phyloP scores from a whole-genome alignment of 2,888 invertebrate genomes.

The Syrphus vitripennis region DNA sequence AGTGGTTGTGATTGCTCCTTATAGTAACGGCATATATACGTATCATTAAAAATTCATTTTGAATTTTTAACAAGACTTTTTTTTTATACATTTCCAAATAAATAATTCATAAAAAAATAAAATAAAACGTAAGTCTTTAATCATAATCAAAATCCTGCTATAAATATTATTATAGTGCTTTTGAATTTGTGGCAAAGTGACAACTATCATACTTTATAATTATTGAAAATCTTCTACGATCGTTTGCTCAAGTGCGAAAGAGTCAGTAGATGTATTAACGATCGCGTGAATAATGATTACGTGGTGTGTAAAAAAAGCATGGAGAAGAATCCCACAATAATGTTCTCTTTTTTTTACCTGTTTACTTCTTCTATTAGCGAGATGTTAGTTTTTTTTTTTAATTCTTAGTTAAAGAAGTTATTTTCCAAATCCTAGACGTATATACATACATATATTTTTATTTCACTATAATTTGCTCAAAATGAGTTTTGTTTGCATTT shows the following conservation, averaged over 20 bases:
- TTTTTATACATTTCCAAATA: constrained; percentile 43
- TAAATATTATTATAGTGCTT: constrained; percentile 19
- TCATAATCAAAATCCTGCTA: constrained; percentile 14
- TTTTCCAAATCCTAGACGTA: not conserved
- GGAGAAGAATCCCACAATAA: not conserved
- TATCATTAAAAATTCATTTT: constrained; percentile 43
- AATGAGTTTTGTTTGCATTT: not conserved
- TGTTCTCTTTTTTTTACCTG: constrained; percentile 20
- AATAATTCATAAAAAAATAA: constrained; percentile 47
- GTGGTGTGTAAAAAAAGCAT: constrained; percentile 36
- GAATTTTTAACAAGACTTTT: constrained; percentile 31
- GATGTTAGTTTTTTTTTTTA: not conserved
- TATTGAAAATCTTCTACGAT: constrained; percentile 26
- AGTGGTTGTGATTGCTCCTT: constrained; percentile 70
- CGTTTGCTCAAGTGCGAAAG: constrained; percentile 45
- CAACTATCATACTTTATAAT: constrained; percentile 22
- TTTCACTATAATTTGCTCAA: not conserved
- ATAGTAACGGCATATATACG: constrained; percentile 61
- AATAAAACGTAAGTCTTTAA: constrained; percentile 53
- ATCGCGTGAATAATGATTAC: constrained; percentile 67
- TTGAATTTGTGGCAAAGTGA: constrained; percentile 51
- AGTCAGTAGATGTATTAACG: constrained; percentile 23
- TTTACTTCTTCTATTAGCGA: not conserved
- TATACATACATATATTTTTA: not conserved
- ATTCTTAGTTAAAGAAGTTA: not conserved